Evolutionary conservation across 1,140 invertebrate species (phyloP).

Genomic region (Manduca sexta): DNA sequence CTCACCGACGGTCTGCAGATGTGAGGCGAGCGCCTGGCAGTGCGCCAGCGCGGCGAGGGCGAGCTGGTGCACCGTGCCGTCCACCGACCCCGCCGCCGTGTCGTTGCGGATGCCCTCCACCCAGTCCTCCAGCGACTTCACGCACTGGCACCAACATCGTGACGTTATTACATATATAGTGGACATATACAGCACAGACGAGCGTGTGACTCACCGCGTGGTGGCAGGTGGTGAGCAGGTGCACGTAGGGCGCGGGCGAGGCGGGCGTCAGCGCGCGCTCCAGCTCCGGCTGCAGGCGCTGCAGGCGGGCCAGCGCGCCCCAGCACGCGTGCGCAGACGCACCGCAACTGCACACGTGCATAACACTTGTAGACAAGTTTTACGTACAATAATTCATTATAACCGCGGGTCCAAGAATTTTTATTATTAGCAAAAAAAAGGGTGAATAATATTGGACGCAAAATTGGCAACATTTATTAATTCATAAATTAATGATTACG

Average conservation of each 20-base stretch:
- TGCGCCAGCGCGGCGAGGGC: slow-evolving; percentile 95
- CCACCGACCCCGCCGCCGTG: slow-evolving; percentile 86
- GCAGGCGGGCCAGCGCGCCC: slow-evolving; percentile 41
- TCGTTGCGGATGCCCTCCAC: slow-evolving; percentile 92
- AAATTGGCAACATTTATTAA: no score
- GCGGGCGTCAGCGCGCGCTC: slow-evolving; percentile 45
- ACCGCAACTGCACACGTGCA: slow-evolving; percentile 27
- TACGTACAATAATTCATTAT: no score
- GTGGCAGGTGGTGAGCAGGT: slow-evolving; percentile 29
- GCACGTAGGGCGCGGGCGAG: slow-evolving; percentile 36
- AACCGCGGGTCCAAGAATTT: no score
- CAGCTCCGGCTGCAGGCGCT: slow-evolving; percentile 47
- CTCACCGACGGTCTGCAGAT: slow-evolving; percentile 82
- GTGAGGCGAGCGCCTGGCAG: slow-evolving; percentile 87
- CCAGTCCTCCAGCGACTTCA: slow-evolving; percentile 94
- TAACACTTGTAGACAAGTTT: background rate
- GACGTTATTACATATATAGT: no score
- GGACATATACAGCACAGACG: background rate
- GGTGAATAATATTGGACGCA: no score
- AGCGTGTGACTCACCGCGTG: slow-evolving; percentile 1
- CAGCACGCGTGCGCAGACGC: slow-evolving; percentile 32
- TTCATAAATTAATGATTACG: no score
- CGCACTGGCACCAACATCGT: slow-evolving; percentile 66
- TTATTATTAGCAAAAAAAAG: no score
- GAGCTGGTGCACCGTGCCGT: slow-evolving; percentile 97